These are phyloP conservation scores for Agonopterix alstromeriana DNA, from an alignment of 2,888 invertebrate genomes.

Conservation along the genomic window DNA sequence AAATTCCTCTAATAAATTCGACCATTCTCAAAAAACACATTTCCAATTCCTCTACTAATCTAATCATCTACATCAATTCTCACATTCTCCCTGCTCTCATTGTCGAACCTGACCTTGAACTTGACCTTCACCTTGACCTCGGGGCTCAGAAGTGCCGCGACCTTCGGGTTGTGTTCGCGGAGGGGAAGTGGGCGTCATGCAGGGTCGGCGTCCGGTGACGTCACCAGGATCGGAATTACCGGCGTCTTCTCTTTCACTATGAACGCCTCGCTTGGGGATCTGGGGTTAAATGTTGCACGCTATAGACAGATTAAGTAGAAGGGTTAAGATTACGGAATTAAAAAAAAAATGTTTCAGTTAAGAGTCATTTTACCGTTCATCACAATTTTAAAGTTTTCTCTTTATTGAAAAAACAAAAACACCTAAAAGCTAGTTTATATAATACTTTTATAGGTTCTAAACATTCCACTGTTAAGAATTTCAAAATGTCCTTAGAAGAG, in stretches of 20 bases:
- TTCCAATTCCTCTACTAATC: conserved; percentile 4
- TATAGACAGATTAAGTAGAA: too few species aligned
- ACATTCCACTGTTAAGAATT: too few species aligned
- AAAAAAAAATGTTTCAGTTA: background rate
- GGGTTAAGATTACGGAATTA: background rate
- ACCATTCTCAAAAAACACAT: too few species aligned
- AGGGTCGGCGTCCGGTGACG: conserved; percentile 54
- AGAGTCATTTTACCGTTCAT: too few species aligned
- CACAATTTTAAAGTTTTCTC: too few species aligned
- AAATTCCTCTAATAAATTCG: too few species aligned
- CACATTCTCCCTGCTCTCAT: conserved; percentile 30
- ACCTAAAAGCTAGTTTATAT: too few species aligned
- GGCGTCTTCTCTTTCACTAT: conserved; percentile 33
- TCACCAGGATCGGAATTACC: conserved; percentile 66
- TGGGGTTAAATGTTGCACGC: conserved; percentile 19
- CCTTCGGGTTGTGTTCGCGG: conserved; percentile 7
- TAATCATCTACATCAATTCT: conserved; percentile 17
- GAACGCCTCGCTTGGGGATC: conserved; percentile 55
- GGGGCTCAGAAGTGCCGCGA: conserved; percentile 5
- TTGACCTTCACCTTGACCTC: conserved; percentile 27
- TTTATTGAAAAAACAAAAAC: too few species aligned
- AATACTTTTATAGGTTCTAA: too few species aligned
- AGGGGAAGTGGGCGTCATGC: conserved; percentile 38
- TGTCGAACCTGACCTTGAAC: conserved; percentile 16
- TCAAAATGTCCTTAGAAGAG: too few species aligned